These are phyloP conservation scores for Crotalus helleri DNA, from an alignment of 2,113 vertebrate genomes.

Conservation along the genomic window DNA sequence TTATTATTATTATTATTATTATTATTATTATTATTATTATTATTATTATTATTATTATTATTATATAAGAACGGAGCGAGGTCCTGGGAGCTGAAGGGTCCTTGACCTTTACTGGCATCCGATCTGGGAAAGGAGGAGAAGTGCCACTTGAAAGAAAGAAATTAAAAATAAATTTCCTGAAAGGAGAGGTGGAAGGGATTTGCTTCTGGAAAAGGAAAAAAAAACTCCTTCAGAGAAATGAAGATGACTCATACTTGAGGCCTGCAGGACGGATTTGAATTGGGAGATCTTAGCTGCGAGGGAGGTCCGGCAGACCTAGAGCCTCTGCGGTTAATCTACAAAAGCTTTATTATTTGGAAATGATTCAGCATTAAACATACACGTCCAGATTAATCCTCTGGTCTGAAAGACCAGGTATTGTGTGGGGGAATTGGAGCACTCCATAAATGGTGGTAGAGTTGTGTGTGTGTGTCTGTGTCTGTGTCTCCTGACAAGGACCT, in stretches of 20 bases:
- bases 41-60: no score
- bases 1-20: no score
- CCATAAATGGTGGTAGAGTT: background rate
- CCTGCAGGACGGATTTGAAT: background rate
- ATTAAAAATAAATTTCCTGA: background rate
- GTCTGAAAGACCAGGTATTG: background rate
- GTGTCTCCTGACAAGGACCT: background rate
- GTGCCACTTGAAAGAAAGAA: background rate
- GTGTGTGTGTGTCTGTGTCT: accelerated
- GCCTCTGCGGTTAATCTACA: background rate
- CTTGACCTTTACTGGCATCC: background rate
- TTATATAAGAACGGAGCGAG: no score
- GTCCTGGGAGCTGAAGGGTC: background rate
- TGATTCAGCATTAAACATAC: background rate
- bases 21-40: no score
- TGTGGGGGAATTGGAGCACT: background rate
- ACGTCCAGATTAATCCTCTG: background rate
- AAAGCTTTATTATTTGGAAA: background rate
- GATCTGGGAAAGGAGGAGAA: background rate
- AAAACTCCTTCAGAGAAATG: background rate
- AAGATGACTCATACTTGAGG: background rate
- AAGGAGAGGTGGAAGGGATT: background rate
- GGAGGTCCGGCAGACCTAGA: background rate
- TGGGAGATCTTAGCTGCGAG: background rate
- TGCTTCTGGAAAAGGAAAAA: background rate